Evolutionary conservation across 2,888 invertebrate species (phyloP).

Genomic region (Drosophila macrospina): DNA sequence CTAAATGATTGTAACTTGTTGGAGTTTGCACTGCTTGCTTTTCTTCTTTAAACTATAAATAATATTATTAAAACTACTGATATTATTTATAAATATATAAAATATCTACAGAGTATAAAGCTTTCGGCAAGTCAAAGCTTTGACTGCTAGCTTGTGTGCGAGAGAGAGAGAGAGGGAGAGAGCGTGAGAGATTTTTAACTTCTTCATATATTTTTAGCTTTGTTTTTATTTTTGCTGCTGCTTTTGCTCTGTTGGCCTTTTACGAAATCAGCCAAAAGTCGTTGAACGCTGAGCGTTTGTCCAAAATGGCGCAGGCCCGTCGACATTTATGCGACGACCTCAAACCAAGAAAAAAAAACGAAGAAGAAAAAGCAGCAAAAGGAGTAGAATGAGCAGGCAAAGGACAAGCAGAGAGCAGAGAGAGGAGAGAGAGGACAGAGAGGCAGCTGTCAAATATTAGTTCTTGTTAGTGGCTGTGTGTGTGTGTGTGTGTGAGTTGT

Average conservation of each 20-base stretch:
- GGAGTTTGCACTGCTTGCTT: no score
- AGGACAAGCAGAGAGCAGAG: constrained; percentile 9
- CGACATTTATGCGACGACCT: constrained; percentile 61
- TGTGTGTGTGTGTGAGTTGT: constrained; percentile 53
- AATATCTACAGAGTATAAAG: not conserved
- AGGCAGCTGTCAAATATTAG: constrained; percentile 57
- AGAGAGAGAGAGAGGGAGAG: no score
- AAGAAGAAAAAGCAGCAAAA: not conserved
- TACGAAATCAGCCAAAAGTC: constrained; percentile 78
- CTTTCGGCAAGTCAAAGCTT: not conserved
- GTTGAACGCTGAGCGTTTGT: constrained; percentile 67
- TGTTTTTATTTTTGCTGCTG: constrained; percentile 25
- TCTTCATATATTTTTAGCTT: constrained; percentile 4
- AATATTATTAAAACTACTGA: no score
- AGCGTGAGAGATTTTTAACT: not conserved
- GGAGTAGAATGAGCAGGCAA: not conserved
- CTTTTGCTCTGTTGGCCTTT: constrained; percentile 67
- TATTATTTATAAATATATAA: no score
- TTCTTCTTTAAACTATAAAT: no score
- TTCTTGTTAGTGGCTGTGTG: constrained; percentile 48
- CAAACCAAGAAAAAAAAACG: constrained; percentile 9
- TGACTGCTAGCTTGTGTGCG: no score
- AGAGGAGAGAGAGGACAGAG: constrained; percentile 1
- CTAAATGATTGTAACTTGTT: no score
- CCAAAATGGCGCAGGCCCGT: constrained; percentile 53